Percentiles rank a stretch among this genome's conserved stretches.
Conservation (phyloP, 2,888 invertebrate species). For the Pachymerium ferrugineum region DNA sequence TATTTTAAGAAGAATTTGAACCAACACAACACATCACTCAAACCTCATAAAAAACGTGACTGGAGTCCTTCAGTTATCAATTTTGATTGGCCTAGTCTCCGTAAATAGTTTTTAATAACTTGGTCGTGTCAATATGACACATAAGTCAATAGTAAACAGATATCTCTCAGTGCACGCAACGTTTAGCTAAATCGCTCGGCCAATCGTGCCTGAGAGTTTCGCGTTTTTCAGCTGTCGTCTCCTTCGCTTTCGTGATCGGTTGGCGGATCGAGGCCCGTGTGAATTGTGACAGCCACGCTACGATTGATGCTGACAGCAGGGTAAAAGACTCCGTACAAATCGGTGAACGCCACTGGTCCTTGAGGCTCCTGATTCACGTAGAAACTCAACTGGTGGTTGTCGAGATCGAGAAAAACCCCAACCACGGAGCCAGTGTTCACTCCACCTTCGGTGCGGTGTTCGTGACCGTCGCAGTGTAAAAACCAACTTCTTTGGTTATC, state of each 20-base stretch:
- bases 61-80: too few relatives aligned
- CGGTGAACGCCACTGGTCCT: constrained; percentile 85
- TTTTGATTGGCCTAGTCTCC: too few relatives aligned
- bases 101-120: too few relatives aligned
- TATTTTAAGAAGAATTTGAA: too few relatives aligned
- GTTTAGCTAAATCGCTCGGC: too few relatives aligned
- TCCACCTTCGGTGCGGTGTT: constrained; percentile 83
- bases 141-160: too few relatives aligned
- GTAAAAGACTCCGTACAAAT: constrained; percentile 91
- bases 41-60: too few relatives aligned
- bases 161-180: too few relatives aligned
- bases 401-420: constrained; percentile 86
- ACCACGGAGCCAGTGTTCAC: constrained; percentile 75
- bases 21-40: too few relatives aligned
- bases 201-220: too few relatives aligned
- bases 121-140: too few relatives aligned
- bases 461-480: constrained; percentile 90
- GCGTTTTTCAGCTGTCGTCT: constrained; percentile 77
- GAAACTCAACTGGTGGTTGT: constrained; percentile 82
- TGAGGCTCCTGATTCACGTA: constrained; percentile 88
- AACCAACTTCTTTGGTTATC: constrained; percentile 95
- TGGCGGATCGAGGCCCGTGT: constrained; percentile 87
- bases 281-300: constrained; percentile 86
- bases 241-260: constrained; percentile 38
- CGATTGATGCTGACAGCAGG: constrained; percentile 96